Evolutionary conservation across 2,888 invertebrate species (phyloP).

Genomic region (Pachymerium ferrugineum): DNA sequence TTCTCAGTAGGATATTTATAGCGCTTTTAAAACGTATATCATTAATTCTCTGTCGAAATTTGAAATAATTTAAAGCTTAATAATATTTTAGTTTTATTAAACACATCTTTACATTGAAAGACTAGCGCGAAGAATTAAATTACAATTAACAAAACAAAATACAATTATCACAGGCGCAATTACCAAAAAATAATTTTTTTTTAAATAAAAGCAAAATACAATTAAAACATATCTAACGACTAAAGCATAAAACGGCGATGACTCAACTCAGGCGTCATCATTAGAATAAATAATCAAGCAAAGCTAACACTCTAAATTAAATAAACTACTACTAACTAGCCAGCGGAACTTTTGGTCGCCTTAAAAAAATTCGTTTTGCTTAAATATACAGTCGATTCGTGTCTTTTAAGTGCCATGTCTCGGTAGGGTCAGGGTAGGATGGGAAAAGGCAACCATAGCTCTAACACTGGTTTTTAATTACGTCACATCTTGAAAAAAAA

Average conservation of each 20-base stretch:
- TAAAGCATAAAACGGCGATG: not conserved
- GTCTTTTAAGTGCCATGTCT: constrained; percentile 2
- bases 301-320: not conserved
- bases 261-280: not conserved
- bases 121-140: too few species aligned
- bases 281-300: not conserved
- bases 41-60: too few species aligned
- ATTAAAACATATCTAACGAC: not conserved
- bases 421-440: too few species aligned
- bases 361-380: constrained; percentile 1
- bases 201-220: not conserved
- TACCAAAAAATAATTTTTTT: not conserved
- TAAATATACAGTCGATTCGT: constrained; percentile 11
- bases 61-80: not conserved
- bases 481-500: not conserved
- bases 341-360: not conserved
- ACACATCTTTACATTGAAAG: too few species aligned
- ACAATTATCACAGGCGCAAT: too few species aligned
- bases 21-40: too few species aligned
- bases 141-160: too few species aligned
- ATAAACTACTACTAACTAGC: not conserved
- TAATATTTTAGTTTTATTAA: too few species aligned
- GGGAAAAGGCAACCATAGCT: not conserved
- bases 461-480: not conserved
- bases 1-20: not conserved